A percentile compares a stretch with the other conserved stretches of the same genome.
Conservation (phyloP, 1,140 invertebrate genomes). For the Colletes gigas region DNA sequence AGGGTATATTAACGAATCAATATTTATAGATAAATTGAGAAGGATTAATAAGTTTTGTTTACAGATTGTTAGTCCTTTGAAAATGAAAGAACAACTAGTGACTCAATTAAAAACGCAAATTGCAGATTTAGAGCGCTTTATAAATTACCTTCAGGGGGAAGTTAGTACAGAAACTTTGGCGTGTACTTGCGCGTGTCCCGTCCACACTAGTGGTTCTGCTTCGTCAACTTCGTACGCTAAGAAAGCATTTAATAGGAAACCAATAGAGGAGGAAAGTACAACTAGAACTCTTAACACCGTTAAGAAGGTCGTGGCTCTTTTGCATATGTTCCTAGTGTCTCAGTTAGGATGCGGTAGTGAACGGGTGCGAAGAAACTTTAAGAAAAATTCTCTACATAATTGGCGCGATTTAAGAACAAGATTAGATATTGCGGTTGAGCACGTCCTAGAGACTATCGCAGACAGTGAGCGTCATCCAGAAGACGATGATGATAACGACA, state of each 20-base stretch:
- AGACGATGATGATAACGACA: constrained; percentile 77
- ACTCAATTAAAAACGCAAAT: constrained; percentile 98
- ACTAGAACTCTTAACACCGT: constrained; percentile 86
- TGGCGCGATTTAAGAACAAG: constrained; percentile 93
- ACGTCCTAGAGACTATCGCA: constrained; percentile 86
- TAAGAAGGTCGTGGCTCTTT: constrained; percentile 91
- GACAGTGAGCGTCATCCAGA: constrained; percentile 77
- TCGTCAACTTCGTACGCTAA: constrained; percentile 64
- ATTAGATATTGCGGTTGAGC: constrained; percentile 93
- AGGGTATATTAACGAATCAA: background rate
- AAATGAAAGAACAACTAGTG: constrained; percentile 98
- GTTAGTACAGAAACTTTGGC: constrained; percentile 79
- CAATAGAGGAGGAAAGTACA: constrained; percentile 72
- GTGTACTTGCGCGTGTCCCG: constrained; percentile 85
- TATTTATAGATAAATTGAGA: background rate
- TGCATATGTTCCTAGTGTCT: constrained; percentile 96
- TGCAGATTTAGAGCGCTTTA: constrained; percentile 97
- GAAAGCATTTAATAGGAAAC: constrained; percentile 69
- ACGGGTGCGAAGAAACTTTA: constrained; percentile 90
- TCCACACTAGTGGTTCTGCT: constrained; percentile 79
- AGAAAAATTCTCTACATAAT: constrained; percentile 83
- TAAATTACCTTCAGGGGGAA: constrained; percentile 95
- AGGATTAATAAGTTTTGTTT: constrained; percentile 72
- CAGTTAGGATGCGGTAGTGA: constrained; percentile 92
- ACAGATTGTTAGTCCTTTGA: constrained; percentile 95